These are phyloP conservation scores for Mesitornis unicolor DNA, from an alignment of 2,113 vertebrate species.

Conservation along the genomic window DNA sequence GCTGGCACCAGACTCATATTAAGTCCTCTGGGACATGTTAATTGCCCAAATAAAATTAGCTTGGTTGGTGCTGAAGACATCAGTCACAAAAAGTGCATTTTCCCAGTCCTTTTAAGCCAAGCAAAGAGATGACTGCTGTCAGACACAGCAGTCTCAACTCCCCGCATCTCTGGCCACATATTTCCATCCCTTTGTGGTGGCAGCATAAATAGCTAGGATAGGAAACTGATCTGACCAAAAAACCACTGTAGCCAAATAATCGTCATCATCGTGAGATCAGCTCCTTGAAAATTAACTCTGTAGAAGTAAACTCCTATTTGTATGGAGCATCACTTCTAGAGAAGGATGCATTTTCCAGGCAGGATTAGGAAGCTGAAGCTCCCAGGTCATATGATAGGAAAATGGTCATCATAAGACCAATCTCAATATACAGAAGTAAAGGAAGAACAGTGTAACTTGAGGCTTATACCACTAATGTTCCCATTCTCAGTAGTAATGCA, in stretches of 20 bases:
- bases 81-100: conserved; percentile 16
- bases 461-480: not conserved
- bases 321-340: not conserved
- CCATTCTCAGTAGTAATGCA: rapidly evolving
- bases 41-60: conserved; percentile 56
- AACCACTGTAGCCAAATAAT: not conserved
- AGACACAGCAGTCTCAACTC: not conserved
- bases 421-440: not conserved
- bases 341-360: not conserved
- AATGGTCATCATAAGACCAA: not conserved
- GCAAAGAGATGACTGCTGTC: not conserved
- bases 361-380: not conserved
- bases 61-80: conserved; percentile 38
- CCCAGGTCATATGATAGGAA: not conserved
- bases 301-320: not conserved
- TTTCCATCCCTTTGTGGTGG: not conserved
- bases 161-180: not conserved
- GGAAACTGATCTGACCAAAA: not conserved
- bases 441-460: not conserved
- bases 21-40: conserved; percentile 38
- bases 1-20: conserved; percentile 50
- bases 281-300: not conserved
- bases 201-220: not conserved
- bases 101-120: conserved; percentile 14
- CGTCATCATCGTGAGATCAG: not conserved